Base-by-base conservation (phyloP, 2,797 vertebrate species). In the Emys orbicularis region DNA sequence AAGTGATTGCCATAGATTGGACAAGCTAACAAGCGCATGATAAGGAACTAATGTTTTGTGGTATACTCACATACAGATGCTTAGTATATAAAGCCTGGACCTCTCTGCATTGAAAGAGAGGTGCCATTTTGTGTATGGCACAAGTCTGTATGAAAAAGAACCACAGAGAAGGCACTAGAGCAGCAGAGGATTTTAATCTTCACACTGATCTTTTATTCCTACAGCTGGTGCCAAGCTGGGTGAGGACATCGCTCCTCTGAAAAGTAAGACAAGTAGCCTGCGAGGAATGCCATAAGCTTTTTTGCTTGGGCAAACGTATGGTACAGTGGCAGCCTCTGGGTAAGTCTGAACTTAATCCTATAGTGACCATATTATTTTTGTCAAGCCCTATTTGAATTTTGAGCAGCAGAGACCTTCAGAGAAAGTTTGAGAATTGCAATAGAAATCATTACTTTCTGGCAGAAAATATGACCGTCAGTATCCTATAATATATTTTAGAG, bases 1-100 rank as follows among this genome's bases (percentile, higher is more conserved):
- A 98, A 99, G 99, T 99, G 99, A 99, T 99, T 99, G 99, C 99
- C 99, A 99, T 99, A 99, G 99, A 99, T 99, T 99, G 99, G 99
- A 99, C 99, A 99, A 99, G 99, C 99, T 99, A 99, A 99, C 99
- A 99, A 99, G 99, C 98, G 96, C 99, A 99, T 99, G 99, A 99
- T 99, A 99, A 99, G 99, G 98, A 99, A 98, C 98, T 97, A 81
- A 98, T 98, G 98, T 99, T 99, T 98, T 98, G 98, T 99, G 99
- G 98, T 97, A 97, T 94, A 97, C 97, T 98, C 98, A 97, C 98
- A 96, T 95, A 98, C 97, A 98, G 98, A 97, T 83, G 98, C 98
- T 98, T 98, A 96, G 97, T 97, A 97, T 97, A 97, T 98, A 98
- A 98, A 98, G 97, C 96, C 96, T 87, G 93, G 92, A 96, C 95